Base-by-base conservation (phyloP, 53 echinoderm and acorn worm genomes). In the Holothuria leucospilota region DNA sequence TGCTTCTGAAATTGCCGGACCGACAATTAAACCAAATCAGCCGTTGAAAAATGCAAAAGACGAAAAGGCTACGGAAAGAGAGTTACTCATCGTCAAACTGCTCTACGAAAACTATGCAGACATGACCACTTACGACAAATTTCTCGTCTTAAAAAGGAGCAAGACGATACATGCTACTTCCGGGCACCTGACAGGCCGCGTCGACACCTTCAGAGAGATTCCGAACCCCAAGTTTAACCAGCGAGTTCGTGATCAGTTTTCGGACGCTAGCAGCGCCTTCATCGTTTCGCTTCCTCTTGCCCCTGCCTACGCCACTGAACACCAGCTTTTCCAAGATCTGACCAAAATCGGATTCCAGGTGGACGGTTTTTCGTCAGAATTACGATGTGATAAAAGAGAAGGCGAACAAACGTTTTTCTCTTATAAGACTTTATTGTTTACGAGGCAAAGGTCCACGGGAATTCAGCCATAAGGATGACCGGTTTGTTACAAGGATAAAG, bases 131-230 rank as follows among this genome's bases (percentile, higher is more conserved):
- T 83, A 65, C 46, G 84, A 83, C 62, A 83, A 29, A 49, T 66
- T 83, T 16, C 68, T 83, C 13, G 68, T 83, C 46, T 64, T 83
- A 20, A 83, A 49, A 46, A 23, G 84, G 25, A 83, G 67, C 25
- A 83, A 83, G 68, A 83, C 84, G 8, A 66, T 64, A 34, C 49
- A 29, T 46, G 84, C 84, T 12, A 42, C 42, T 23, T 64, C 63
- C 26, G 84, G 84, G 8, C 66, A 83, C 39, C 52, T 83, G 38
- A 63, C 84, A 8, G 84, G 84, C 23, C 84, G 84, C 41, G 84
- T 66, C n/a, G 84, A 67, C 68, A 83, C 84, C 39, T 67, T 83
- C 41, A 30, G 51, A 65, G 34, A 66, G 39, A 64, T 83, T 39
- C 84, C 65, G 26, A 83, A 83, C 51, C 41, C 41, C 20, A 83